Base-by-base conservation (phyloP, 2,888 invertebrate species). In the Miltochrista miniata region DNA sequence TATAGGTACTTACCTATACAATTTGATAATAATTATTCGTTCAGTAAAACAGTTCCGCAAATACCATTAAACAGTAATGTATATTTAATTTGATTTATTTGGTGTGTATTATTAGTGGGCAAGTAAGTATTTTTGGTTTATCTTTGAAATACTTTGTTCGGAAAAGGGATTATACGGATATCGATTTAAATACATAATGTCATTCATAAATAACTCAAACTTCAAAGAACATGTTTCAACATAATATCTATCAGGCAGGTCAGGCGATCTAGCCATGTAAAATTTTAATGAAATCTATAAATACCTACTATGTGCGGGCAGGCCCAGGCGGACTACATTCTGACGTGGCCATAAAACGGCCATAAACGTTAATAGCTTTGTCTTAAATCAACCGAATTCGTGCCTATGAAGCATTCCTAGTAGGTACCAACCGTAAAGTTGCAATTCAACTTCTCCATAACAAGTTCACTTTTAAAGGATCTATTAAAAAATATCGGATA, bases 241-340 rank as follows among this genome's bases (percentile, higher is more conserved):
- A 54, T 57, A 63, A 51, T 53, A 51, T 58, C 50, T 58, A 61
- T 56, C 51, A 55, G n/a, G n/a, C n/a, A n/a, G n/a, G n/a, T n/a
- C n/a, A n/a, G n/a, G n/a, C n/a, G n/a, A n/a, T n/a, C n/a, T n/a
- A n/a, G n/a, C n/a, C n/a, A n/a, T n/a, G n/a, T 61, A 45, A 14
- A 48, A 15, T 42, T 33, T 37, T 42, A 43, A 37, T 31, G 41
- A 41, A 48, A 18, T 38, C 12, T 46, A 34, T 12, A 40, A 10
- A 33, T 15, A 13, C 11, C 44, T 24, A 24, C 5, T n/a, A n/a
- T n/a, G n/a, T n/a, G n/a, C n/a, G n/a, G 50, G 15, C 24, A 29
- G 10, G 13, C 14, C 49, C 52, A 52, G 50, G n/a, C 49, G 51
- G 35, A 51, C 33, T 51, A 44, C 52, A 55, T 52, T 64, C 44